Evolutionary conservation across 2,797 vertebrate species (phyloP), one percentile per base, ranked within the genome.

Genomic region (Thalassophryne amazonica): DNA sequence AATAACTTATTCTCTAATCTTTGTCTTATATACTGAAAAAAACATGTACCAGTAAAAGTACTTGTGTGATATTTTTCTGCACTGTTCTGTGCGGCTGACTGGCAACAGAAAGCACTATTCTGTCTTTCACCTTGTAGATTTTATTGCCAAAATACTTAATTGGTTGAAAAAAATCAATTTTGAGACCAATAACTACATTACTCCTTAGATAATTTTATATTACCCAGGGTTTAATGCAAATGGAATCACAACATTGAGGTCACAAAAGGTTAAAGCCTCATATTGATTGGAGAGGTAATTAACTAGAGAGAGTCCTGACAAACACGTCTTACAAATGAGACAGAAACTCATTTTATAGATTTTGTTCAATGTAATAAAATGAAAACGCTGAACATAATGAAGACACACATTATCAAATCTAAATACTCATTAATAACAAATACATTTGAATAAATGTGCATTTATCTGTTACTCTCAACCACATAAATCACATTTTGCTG

Each of bases 201-300:
- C 37, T 50, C 24, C 16, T 45, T 21, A 45, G 38, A 62, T 43
- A 31, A 19, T 14, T 61, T 35, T 42, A 22, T 43, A 63, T 60
- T 71, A 78, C 69, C 71, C 6, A 9, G 51, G 68, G 71, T 68
- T 70, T 23, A 29, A 24, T 43, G 60, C 36, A 10, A 69, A 69
- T 67, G 39, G 38, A 73, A 69, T 73, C 51, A 67, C 49, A 73
- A 58, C 54, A 38, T 0, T n/a, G 36, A 60, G 78, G 76, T 79
- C 77, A 80, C 42, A 12, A 42, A 65, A 76, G 81, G 73, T 84
- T 68, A 84, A 75, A 78, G 42, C 37, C 39, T 61, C 23, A 19
- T 62, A 86, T 83, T 67, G 81, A 89, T 79, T 69, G 37, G 22
- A 76, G 64, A 68, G 23, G 27, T 79, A 83, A 86, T 87, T 70